Evolutionary conservation across 1,140 invertebrate species (phyloP).

Genomic region (Ganaspis sp.): DNA sequence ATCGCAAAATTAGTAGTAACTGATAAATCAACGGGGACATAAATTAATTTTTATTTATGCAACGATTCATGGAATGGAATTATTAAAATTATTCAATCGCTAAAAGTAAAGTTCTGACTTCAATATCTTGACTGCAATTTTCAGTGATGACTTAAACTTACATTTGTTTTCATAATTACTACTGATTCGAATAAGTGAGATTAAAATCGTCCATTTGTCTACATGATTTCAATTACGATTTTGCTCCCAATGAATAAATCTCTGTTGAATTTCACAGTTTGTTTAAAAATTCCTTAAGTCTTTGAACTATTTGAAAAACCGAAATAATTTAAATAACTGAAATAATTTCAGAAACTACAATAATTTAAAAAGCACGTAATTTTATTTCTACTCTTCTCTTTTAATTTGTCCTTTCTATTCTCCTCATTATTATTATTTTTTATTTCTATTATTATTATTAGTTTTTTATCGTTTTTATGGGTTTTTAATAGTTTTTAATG

Average conservation of each 20-base stretch:
- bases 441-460: too few species aligned
- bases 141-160: neutral
- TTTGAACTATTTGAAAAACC: too few species aligned
- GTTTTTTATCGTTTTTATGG: too few species aligned
- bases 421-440: too few species aligned
- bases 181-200: neutral
- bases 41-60: neutral
- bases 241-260: neutral
- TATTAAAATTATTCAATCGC: neutral
- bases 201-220: neutral
- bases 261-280: neutral
- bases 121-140: conserved; percentile 8
- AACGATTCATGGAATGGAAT: neutral
- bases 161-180: neutral
- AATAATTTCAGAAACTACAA: too few species aligned
- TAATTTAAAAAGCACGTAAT: too few species aligned
- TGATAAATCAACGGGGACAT: neutral
- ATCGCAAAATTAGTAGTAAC: neutral
- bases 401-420: too few species aligned
- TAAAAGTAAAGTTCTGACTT: neutral
- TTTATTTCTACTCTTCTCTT: too few species aligned
- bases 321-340: too few species aligned
- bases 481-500: too few species aligned
- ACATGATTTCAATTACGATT: neutral
- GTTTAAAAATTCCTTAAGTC: too few species aligned